Base-by-base conservation (phyloP, 1,140 invertebrate species). In the Pachyrhynchus sulphureomaculatus region DNA sequence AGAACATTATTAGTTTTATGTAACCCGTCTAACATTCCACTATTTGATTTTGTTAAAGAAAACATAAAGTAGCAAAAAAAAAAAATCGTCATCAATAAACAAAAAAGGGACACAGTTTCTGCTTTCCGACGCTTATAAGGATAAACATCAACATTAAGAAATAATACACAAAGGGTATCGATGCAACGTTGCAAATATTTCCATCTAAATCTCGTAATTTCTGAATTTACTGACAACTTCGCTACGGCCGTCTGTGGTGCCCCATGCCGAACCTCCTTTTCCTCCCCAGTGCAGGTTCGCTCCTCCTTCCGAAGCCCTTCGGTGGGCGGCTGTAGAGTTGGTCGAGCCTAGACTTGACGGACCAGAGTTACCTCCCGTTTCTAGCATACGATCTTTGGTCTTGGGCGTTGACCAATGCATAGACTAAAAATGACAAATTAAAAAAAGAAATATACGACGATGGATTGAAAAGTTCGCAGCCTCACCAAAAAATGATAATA, bases 391-490 rank as follows among this genome's bases (percentile, higher is more conserved):
- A 65, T 92, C 89, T 75, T 94, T 93, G 68, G 91, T 93, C 74
- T 93, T 93, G 24, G 90, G 89, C 24, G 86, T 90, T 51, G 88
- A 88, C 94, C 94, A 97, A 73, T 97, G 94, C 90, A 96, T 93
- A 18, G 92, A 93, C 89, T 91, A 68, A 65, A 70, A 74, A 59
- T 13, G 21, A 37, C 8, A 1, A 52, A 18, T 32, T 32, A 12
- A 32, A 32, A 32, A 32, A 32, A 6, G 29, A 6, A 12, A 4
- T 32, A 12, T 32, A 4, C 5, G 12, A 32, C 12, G 12, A 32
- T n/a, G n/a, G n/a, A n/a, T n/a, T n/a, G n/a, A n/a, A n/a, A n/a
- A n/a, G n/a, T n/a, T n/a, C n/a, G n/a, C n/a, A n/a, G n/a, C n/a
- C n/a, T n/a, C n/a, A n/a, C n/a, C n/a, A n/a, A n/a, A n/a, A n/a